Conservation (phyloP, 2,113 vertebrate genomes). For the Sylvietta virens region DNA sequence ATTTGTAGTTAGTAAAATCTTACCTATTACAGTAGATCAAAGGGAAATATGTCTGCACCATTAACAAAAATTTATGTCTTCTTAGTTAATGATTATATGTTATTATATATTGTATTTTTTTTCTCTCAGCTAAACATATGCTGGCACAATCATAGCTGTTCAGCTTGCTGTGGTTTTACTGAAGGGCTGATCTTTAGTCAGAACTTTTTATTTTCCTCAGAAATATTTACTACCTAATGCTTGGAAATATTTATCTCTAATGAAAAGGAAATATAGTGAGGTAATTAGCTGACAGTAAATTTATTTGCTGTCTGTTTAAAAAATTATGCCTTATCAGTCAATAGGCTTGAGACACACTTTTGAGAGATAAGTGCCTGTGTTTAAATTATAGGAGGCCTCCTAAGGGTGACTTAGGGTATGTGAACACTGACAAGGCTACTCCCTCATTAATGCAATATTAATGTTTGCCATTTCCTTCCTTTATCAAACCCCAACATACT, state of each 20-base stretch:
- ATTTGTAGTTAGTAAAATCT: not conserved
- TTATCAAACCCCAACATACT: not conserved
- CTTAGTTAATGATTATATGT: not conserved
- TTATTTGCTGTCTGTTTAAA: not conserved
- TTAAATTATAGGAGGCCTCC: not conserved
- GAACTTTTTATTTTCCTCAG: not conserved
- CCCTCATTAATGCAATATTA: not conserved
- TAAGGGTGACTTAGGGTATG: not conserved
- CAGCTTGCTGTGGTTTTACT: not conserved
- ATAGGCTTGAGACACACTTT: not conserved
- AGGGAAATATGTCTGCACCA: not conserved
- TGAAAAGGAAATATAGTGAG: not conserved
- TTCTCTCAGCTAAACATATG: not conserved
- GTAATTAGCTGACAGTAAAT: not conserved
- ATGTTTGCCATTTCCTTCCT: not conserved
- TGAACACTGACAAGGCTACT: not conserved
- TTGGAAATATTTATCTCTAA: not conserved
- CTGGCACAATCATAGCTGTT: not conserved
- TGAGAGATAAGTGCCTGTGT: not conserved
- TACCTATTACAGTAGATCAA: not conserved
- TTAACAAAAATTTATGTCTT: not conserved
- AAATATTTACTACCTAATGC: not conserved
- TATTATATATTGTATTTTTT: not conserved
- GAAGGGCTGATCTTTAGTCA: not conserved
- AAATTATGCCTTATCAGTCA: not conserved